These are phyloP conservation scores for Panulirus ornatus DNA, from an alignment of 1,140 invertebrate species.

Conservation along the genomic window DNA sequence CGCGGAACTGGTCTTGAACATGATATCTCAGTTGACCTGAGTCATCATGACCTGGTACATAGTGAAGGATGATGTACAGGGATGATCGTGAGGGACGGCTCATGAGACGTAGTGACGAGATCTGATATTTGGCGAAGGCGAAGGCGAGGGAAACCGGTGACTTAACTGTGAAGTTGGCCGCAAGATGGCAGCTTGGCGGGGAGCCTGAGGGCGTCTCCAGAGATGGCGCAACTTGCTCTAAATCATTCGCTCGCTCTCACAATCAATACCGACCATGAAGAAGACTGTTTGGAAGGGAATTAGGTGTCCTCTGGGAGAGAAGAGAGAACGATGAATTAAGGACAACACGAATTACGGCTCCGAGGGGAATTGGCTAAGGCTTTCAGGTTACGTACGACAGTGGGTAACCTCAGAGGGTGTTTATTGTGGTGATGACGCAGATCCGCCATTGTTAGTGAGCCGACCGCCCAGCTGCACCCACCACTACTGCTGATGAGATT, in stretches of 20 bases:
- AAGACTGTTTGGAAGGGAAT: conserved; percentile 52
- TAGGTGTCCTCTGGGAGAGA: conserved; percentile 10
- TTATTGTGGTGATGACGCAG: background rate
- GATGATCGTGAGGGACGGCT: too few relatives aligned
- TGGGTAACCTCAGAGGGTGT: background rate
- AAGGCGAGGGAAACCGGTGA: background rate
- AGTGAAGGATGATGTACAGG: too few relatives aligned
- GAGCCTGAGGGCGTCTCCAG: conserved; percentile 11
- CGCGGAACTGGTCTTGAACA: too few relatives aligned
- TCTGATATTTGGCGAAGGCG: background rate
- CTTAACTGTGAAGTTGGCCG: background rate
- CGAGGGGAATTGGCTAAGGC: background rate
- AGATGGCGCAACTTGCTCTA: conserved; percentile 18
- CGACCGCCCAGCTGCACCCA: too few relatives aligned
- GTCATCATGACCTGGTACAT: too few relatives aligned
- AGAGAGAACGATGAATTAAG: conserved; percentile 14
- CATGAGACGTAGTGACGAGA: too few relatives aligned
- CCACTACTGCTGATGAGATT: too few relatives aligned
- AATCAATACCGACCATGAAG: conserved; percentile 59
- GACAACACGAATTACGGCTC: conserved; percentile 29
- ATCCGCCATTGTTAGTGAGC: too few relatives aligned
- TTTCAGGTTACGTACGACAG: background rate
- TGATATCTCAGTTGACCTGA: too few relatives aligned
- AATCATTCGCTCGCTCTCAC: conserved; percentile 43
- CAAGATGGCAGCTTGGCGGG: background rate